Percentiles rank a stretch among this genome's conserved stretches.
phyloP scores from a whole-genome alignment of 2,797 vertebrate genomes.

The Arctocebus calabarensis region DNA sequence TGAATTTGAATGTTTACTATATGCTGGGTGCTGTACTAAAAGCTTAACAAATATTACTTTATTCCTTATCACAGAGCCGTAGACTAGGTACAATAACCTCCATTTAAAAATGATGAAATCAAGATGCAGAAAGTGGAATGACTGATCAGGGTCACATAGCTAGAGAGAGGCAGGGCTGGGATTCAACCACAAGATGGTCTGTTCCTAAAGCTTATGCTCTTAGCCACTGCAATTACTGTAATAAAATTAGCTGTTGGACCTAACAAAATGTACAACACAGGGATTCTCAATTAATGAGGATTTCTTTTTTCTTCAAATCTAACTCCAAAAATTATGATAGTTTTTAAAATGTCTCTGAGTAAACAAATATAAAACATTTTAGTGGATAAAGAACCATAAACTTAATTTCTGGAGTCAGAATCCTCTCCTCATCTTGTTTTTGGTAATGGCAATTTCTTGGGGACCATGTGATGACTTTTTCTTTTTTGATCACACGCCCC shows the following conservation, averaged over 20 bases:
- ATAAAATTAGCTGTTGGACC: not conserved
- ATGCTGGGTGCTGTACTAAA: not conserved
- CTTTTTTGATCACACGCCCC: not conserved
- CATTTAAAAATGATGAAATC: not conserved
- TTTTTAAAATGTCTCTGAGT: not conserved
- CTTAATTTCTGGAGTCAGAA: not conserved
- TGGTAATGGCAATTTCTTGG: not conserved
- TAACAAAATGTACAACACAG: not conserved
- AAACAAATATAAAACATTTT: slow-evolving; percentile 7
- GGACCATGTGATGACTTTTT: not conserved
- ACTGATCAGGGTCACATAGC: not conserved
- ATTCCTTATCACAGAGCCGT: not conserved
- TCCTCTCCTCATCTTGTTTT: not conserved
- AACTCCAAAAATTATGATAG: not conserved
- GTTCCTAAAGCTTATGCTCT: not conserved
- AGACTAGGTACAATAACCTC: not conserved
- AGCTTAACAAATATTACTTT: not conserved
- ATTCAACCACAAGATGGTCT: not conserved
- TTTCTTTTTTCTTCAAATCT: not conserved
- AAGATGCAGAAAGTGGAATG: not conserved
- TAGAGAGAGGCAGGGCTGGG: not conserved
- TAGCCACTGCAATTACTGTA: not conserved
- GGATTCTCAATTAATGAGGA: not conserved
- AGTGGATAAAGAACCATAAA: not conserved
- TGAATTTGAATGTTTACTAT: not conserved